Conservation (phyloP, 2,888 invertebrate species). For the Oscheius sp. region DNA sequence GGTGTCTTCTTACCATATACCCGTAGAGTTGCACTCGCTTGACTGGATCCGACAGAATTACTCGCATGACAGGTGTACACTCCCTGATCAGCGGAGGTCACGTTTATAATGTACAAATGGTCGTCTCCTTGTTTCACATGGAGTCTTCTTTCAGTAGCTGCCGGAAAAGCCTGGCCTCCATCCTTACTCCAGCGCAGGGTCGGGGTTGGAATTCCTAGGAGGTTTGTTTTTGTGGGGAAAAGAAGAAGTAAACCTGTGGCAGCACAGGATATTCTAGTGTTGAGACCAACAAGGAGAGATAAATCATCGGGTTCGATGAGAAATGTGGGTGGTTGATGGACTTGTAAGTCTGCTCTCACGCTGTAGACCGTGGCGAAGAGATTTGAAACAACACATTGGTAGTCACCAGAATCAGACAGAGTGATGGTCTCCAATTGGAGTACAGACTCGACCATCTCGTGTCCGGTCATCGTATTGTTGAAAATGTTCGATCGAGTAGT, state of each 20-base stretch:
- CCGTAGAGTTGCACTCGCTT: conserved; percentile 47
- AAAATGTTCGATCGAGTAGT: conserved; percentile 49
- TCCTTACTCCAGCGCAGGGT: conserved; percentile 58
- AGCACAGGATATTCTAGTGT: conserved; percentile 56
- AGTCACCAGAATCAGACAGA: conserved; percentile 49
- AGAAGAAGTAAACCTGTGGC: conserved; percentile 43
- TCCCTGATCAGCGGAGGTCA: conserved; percentile 48
- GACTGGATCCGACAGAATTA: conserved; percentile 49
- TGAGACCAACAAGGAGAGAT: conserved; percentile 52
- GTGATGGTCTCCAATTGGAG: conserved; percentile 43
- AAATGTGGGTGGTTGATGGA: conserved; percentile 54
- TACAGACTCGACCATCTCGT: conserved; percentile 46
- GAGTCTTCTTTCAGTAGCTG: conserved; percentile 52
- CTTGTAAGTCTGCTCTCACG: conserved; percentile 38
- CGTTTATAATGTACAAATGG: conserved; percentile 55
- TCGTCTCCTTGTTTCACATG: conserved; percentile 56
- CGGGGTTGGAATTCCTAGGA: conserved; percentile 46
- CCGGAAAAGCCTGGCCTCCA: conserved; percentile 51
- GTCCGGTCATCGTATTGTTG: conserved; percentile 47
- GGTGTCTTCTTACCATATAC: conserved; percentile 42
- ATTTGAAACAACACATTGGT: conserved; percentile 57
- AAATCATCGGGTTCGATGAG: conserved; percentile 52
- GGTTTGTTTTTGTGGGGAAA: not conserved
- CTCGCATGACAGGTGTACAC: conserved; percentile 56
- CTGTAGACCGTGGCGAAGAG: conserved; percentile 51